Base-by-base conservation (phyloP, 2,888 invertebrate species). In the Nymphalis polychloros region DNA sequence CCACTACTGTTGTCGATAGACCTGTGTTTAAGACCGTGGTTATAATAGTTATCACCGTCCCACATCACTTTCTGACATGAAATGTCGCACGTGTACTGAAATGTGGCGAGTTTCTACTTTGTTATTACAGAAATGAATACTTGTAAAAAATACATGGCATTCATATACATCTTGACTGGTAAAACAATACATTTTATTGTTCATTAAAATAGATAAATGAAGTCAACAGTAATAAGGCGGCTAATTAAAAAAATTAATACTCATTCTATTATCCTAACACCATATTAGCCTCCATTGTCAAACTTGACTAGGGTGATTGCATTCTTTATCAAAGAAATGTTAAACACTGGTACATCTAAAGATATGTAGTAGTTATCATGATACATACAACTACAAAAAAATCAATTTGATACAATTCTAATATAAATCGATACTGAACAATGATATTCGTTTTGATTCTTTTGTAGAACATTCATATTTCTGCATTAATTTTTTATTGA, bases 291-390 rank as follows among this genome's bases (percentile, higher is more conserved):
- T 60, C 64, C 69, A 68, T 65, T 60, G 27, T 48, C 49, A 67
- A 31, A 61, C 49, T 67, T 69, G 72, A 73, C 72, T 73, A 73
- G 73, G 73, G 69, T 49, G 61, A 59, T 64, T 68, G 47, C 65
- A 59, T 49, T 57, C 48, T 63, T 46, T 53, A 63, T 31, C 8
- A 62, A 41, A 55, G 8, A 55, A 57, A 46, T n/a, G 1, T 31
- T 60, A 63, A 16, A 10, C 52, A 68, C 59, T 65, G 59, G 59
- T 63, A 66, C 47, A 53, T 63, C 46, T 65, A 69, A 59, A 57
- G 64, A 69, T 65, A 65, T 65, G 65, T 64, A 52, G 52, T 46
- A 63, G 20, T 17, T 41, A 41, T 53, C 27, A 53, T 63, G 20
- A 16, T 59, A 67, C 16, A 16, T 20, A 17, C 46, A 60, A 50